These are phyloP conservation scores for Drosophila emarginata DNA, from an alignment of 2,888 invertebrate species.

Conservation along the genomic window DNA sequence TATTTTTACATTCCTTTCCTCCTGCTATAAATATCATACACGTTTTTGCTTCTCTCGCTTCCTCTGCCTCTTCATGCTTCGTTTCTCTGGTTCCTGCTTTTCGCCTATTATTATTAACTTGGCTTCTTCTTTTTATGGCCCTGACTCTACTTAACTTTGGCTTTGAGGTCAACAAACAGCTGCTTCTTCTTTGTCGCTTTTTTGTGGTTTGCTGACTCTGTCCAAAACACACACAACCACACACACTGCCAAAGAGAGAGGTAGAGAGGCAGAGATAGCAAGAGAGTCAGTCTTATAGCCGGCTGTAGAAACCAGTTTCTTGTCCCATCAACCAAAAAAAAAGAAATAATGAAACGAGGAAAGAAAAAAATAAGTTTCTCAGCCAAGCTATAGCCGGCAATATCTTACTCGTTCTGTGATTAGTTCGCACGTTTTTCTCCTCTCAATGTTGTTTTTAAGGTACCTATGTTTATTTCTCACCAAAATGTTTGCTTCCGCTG, in stretches of 20 bases:
- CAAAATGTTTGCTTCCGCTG: constrained; percentile 40
- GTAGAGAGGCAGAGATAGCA: constrained; percentile 18
- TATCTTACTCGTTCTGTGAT: constrained; percentile 44
- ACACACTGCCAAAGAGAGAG: constrained; percentile 3
- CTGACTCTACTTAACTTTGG: constrained; percentile 44
- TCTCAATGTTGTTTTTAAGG: constrained; percentile 21
- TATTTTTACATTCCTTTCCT: constrained; percentile 21
- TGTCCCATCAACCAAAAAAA: constrained; percentile 57
- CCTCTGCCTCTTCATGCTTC: constrained; percentile 24
- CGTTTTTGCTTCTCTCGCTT: not conserved
- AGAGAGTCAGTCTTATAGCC: constrained; percentile 44
- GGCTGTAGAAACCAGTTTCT: constrained; percentile 71
- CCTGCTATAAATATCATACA: constrained; percentile 3
- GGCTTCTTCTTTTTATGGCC: constrained; percentile 63
- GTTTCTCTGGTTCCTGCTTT: constrained; percentile 14
- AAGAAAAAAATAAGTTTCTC: constrained; percentile 66
- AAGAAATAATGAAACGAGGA: constrained; percentile 29
- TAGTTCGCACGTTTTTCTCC: constrained; percentile 75
- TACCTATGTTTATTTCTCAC: constrained; percentile 35
- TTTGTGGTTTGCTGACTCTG: constrained; percentile 65
- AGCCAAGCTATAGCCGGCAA: constrained; percentile 60
- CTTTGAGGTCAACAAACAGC: constrained; percentile 83
- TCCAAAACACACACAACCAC: constrained; percentile 27
- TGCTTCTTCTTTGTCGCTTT: constrained; percentile 45
- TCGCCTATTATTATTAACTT: constrained; percentile 74